Conservation (phyloP, 2,113 vertebrate genomes). For the Saguinus midas region DNA sequence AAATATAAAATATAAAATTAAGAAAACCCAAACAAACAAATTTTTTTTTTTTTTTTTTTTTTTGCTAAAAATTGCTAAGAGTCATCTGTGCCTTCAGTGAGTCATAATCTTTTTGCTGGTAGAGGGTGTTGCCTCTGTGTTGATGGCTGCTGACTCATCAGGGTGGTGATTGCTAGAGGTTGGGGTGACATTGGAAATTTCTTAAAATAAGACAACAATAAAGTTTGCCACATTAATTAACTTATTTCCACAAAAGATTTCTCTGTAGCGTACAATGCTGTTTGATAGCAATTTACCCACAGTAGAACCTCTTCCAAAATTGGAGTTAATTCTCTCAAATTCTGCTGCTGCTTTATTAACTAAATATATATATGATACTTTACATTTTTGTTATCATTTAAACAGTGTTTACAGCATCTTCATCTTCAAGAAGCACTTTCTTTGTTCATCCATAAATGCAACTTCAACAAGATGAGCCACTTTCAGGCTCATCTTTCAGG, state of each 20-base stretch:
- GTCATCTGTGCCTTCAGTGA: not conserved
- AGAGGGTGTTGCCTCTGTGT: not conserved
- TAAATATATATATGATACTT: not conserved
- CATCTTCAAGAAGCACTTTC: not conserved
- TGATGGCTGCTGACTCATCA: not conserved
- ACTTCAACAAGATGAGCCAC: too few relatives aligned
- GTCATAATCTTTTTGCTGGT: not conserved
- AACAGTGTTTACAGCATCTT: not conserved
- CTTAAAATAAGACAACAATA: not conserved
- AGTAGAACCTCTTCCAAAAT: not conserved
- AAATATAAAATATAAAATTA: too few relatives aligned
- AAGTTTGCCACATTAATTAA: not conserved
- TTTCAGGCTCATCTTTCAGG: too few relatives aligned
- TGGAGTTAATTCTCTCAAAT: not conserved
- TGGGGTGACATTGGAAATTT: not conserved
- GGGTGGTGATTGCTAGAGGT: not conserved
- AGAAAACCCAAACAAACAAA: too few relatives aligned
- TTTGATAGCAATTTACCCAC: not conserved
- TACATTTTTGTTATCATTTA: not conserved
- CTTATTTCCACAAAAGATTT: not conserved
- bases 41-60: too few relatives aligned
- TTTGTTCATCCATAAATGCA: not conserved
- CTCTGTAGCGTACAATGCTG: not conserved
- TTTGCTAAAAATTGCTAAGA: not conserved
- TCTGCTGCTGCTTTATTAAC: not conserved